These are phyloP conservation scores for Sarcophaga bullata DNA, from an alignment of 1,140 invertebrate genomes.

Conservation along the genomic window DNA sequence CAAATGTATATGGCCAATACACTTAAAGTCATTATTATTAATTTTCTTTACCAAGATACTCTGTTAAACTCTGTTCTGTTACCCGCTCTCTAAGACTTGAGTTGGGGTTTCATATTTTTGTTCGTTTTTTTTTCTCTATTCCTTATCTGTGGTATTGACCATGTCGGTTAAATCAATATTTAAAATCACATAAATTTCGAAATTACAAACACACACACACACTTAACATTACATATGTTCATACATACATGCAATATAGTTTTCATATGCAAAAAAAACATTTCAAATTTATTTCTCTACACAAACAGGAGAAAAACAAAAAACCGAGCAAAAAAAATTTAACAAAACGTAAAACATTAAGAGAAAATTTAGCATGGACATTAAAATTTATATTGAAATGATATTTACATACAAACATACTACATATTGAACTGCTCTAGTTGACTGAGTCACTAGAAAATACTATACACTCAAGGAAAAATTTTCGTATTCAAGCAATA, in stretches of 20 bases:
- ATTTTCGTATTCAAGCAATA: no score
- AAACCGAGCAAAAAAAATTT: no score
- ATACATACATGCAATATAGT: neutral
- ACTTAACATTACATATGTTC: neutral
- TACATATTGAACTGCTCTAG: no score
- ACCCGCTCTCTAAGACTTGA: neutral
- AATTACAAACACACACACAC: neutral
- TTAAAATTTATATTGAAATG: neutral
- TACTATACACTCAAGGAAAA: neutral
- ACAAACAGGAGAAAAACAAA: neutral
- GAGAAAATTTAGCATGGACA: neutral
- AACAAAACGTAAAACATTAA: conserved; percentile 10
- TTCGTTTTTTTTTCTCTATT: neutral
- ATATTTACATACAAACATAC: neutral
- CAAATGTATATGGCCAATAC: conserved; percentile 2
- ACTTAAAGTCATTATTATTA: conserved; percentile 19
- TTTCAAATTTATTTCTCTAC: neutral
- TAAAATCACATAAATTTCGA: conserved; percentile 21
- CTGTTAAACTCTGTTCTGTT: neutral
- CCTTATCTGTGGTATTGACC: conserved; percentile 13
- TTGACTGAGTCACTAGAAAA: neutral
- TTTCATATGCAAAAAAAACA: neutral
- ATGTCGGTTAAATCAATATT: conserved; percentile 24
- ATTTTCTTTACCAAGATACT: neutral
- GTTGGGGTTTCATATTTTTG: neutral